Conservation (phyloP, 2,113 vertebrate genomes). For the Fukomys damarensis region DNA sequence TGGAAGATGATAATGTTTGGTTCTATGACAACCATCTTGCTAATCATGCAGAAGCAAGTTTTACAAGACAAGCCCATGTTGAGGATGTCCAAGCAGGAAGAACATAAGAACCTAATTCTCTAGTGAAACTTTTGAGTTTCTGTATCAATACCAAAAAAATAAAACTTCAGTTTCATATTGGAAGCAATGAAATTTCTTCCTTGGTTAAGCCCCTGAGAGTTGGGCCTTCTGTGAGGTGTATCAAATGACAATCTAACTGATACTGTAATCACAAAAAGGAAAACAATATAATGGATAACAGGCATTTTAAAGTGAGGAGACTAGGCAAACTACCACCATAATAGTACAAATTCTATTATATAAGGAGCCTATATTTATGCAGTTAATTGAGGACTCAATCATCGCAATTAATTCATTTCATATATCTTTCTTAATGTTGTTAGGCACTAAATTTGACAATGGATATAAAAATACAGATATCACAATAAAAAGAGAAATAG, state of each 20-base stretch:
- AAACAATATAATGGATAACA: too few species aligned
- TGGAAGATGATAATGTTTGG: background rate
- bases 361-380: background rate
- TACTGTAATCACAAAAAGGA: background rate
- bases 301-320: background rate
- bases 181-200: background rate
- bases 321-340: background rate
- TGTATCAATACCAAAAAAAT: background rate
- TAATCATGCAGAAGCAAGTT: background rate
- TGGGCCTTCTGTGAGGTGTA: background rate
- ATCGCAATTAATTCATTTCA: slow-evolving; percentile 24
- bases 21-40: background rate
- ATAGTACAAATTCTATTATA: background rate
- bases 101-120: background rate
- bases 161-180: background rate
- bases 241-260: background rate
- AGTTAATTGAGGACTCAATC: background rate
- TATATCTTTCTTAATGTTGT: background rate
- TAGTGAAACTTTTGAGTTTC: background rate
- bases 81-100: background rate
- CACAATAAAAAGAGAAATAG: background rate
- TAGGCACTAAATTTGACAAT: background rate
- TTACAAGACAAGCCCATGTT: background rate
- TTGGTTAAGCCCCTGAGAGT: background rate
- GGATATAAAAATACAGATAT: background rate